Evolutionary conservation across 2,113 vertebrate species (phyloP).

Genomic region (Phycodurus eques): DNA sequence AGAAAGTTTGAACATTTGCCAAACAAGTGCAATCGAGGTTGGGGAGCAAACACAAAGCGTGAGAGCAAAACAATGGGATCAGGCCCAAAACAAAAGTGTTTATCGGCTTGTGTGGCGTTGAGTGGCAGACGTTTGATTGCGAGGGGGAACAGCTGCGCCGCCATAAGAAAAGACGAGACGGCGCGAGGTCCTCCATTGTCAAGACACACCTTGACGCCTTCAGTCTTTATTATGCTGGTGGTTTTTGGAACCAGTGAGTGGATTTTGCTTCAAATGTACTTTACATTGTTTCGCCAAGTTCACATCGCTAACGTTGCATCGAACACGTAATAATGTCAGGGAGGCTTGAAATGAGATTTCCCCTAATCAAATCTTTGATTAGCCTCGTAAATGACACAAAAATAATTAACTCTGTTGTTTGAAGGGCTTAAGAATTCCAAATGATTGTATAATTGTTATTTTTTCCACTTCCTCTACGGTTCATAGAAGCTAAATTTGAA

Average conservation of each 20-base stretch:
- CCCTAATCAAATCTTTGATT: background rate
- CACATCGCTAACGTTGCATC: background rate
- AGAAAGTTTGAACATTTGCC: background rate
- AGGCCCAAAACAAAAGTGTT: constrained; percentile 67
- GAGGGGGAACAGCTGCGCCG: constrained; percentile 63
- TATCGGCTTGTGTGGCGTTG: constrained; percentile 56
- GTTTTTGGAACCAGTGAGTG: constrained; percentile 39
- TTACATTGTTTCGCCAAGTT: background rate
- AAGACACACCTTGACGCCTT: constrained; percentile 67
- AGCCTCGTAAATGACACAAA: background rate
- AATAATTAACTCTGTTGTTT: background rate
- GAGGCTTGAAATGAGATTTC: background rate
- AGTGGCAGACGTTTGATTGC: constrained; percentile 65
- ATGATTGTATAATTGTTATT: too few relatives aligned
- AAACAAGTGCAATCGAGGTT: constrained; percentile 1
- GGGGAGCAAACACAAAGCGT: constrained; percentile 50
- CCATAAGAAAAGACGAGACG: constrained; percentile 55
- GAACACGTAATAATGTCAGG: background rate
- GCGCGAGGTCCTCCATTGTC: constrained; percentile 64
- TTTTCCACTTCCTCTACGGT: too few relatives aligned
- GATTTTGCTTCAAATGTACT: constrained; percentile 35
- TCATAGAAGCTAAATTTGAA: too few relatives aligned
- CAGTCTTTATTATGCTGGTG: constrained; percentile 66
- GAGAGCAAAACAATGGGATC: constrained; percentile 65
- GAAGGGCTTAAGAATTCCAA: too few relatives aligned